Evolutionary conservation across 2,113 vertebrate species (phyloP).

Genomic region (Archocentrus centrarchus): DNA sequence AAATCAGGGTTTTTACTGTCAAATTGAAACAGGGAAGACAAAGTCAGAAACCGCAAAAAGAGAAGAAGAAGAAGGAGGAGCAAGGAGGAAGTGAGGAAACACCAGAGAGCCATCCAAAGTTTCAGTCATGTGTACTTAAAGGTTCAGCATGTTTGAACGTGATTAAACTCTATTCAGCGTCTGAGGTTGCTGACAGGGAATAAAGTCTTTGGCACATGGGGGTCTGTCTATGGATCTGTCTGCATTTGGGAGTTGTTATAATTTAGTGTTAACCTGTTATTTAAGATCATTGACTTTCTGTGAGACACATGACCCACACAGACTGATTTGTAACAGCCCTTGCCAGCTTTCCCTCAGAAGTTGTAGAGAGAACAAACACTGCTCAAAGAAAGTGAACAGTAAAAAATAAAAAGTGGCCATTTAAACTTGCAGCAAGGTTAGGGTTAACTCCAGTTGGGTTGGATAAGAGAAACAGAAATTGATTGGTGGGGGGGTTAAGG

Average conservation of each 20-base stretch:
- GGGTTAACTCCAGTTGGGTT: neutral
- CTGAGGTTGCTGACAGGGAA: neutral
- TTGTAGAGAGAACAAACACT: neutral
- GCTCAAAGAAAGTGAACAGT: neutral
- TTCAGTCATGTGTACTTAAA: conserved; percentile 7
- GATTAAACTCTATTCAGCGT: neutral
- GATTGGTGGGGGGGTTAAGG: neutral
- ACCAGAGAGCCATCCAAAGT: neutral
- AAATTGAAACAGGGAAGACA: neutral
- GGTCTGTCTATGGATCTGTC: neutral
- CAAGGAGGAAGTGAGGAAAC: conserved; percentile 19
- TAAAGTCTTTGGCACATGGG: neutral
- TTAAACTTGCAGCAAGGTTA: neutral
- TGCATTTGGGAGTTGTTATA: neutral
- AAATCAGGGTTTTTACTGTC: conserved; percentile 24
- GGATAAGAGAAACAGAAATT: neutral
- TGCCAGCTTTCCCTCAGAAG: neutral
- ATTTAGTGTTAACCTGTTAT: conserved; percentile 10
- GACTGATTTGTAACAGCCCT: neutral
- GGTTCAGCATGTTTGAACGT: neutral
- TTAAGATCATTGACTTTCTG: neutral
- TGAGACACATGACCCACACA: neutral
- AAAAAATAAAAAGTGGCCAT: accelerated
- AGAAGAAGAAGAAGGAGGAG: neutral
- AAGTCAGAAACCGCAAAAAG: conserved; percentile 7